Conservation (phyloP, 64 coral and sea anemone species). For the Porites lutea region DNA sequence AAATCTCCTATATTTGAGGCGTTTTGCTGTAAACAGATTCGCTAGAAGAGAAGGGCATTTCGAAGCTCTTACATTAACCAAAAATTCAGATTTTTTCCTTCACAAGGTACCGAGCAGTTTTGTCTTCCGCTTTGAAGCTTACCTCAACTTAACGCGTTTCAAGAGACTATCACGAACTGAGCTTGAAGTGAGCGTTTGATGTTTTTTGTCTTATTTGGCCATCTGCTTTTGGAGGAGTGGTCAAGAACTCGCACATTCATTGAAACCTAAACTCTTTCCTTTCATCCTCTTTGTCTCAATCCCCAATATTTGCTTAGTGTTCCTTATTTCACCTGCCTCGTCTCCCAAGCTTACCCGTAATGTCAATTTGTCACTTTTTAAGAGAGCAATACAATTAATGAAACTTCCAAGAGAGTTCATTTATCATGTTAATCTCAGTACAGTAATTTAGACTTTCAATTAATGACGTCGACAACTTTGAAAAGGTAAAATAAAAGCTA, state of each 20-base stretch:
- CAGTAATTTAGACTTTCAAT: not conserved
- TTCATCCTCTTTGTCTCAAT: not conserved
- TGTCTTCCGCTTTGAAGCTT: no score
- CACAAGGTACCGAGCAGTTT: no score
- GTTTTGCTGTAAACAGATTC: not conserved
- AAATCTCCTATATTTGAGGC: no score
- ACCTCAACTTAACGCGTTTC: no score
- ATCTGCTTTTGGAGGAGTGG: not conserved
- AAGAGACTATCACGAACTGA: no score
- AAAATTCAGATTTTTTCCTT: not conserved
- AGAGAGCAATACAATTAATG: not conserved
- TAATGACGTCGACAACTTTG: not conserved
- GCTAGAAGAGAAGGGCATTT: not conserved
- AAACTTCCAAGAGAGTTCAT: not conserved
- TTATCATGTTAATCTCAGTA: not conserved
- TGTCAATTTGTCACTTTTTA: not conserved
- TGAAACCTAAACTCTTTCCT: not conserved
- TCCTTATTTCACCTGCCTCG: not conserved
- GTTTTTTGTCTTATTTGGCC: no score
- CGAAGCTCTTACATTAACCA: not conserved
- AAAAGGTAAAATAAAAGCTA: not conserved
- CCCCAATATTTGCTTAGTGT: not conserved
- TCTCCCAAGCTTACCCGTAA: not conserved
- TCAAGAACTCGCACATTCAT: not conserved
- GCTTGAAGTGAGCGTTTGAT: no score